Base-by-base conservation (phyloP, 2,888 invertebrate species). In the Eupithecia pulchellata region DNA sequence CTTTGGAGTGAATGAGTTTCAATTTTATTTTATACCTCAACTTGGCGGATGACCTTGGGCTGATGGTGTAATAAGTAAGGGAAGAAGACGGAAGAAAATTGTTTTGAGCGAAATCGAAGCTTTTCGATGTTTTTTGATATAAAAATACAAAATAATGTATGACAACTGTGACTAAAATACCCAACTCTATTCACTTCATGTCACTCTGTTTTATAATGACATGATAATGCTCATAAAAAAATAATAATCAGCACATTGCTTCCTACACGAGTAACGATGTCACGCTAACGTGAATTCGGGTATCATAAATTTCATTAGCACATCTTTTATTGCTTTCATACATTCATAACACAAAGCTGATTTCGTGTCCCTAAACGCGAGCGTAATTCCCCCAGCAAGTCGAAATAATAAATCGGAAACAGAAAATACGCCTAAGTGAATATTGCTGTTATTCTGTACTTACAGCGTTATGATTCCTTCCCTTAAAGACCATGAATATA, bases 401-500 rank as follows among this genome's bases (percentile, higher is more conserved):
- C 73, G 66, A 62, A 66, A 75, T 76, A 74, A 71, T 76, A 78
- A n/a, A 82, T 81, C 82, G 78, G 76, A 78, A 79, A 84, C 82
- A 83, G 84, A 88, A 86, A 84, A 83, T 86, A 87, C 83, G 78
- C 82, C 84, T 89, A 90, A 92, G 89, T 89, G 91, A 91, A 91
- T 90, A 89, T 87, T 85, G 85, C 81, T 90, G 91, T 91, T 86
- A 84, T 84, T 81, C 81, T 84, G 83, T 84, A 83, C 83, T 86
- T 85, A 88, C 86, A 86, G 81, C 84, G 84, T 86, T 90, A 91
- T 86, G 89, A 87, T 88, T 90, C 87, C 83, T 86, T 87, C 85
- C 81, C 81, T 84, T 88, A 87, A 89, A 86, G 84, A 79, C 85
- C 87, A 90, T 91, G 92, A 93, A 93, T 92, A 92, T 92, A 93